Base-by-base conservation (phyloP, 2,113 vertebrate species). In the Lota lota region DNA sequence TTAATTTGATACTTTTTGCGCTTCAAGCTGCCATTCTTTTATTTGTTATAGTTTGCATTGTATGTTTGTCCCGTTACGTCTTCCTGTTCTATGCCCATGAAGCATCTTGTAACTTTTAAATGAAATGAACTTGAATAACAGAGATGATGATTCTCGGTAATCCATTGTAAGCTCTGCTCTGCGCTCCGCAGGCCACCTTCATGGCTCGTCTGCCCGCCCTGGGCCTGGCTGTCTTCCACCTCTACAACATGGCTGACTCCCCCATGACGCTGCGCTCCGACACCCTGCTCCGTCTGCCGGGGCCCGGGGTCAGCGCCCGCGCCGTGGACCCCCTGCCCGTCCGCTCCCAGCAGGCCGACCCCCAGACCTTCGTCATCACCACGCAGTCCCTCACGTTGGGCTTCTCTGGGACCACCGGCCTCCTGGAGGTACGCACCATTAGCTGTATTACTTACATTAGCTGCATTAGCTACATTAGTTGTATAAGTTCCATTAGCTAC, bases 361-460 rank as follows among this genome's bases (percentile, higher is more conserved):
- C 89, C 0, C 85, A 90, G 0, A 92, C 94, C 69, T 95, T 99
- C 61, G 93, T 94, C 84, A 87, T 99, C 79, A 94, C 93, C 88
- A 97, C 91, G 69, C 95, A 93, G 84, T 90, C 93, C 57, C 85
- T 97, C 81, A 94, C 89, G 15, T 93, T 95, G 74, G 94, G 97
- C 88, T 99, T 99, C 87, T 94, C 93, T 0, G 95, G 96, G 66
- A 90, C 47, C 68, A 97, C 94, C 0, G 96, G 97, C 16, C 90
- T 97, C 57, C 88, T 98, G 83, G 94, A 97, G 95, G 97, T 92
- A 72, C 10, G 40, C 7, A 2, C 40, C 40, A 8, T 8, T 47
- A 47, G 40, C 40, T 10, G 8, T 47, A 11, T 47, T 47, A 47
- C 6, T 8, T 47, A 14, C 40, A 12, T 1, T 47, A 47, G 40